A percentile compares a stretch with the other conserved stretches of the same genome.
Conservation (phyloP, 2,113 vertebrate species). For the Nothobranchius kuhntae region DNA sequence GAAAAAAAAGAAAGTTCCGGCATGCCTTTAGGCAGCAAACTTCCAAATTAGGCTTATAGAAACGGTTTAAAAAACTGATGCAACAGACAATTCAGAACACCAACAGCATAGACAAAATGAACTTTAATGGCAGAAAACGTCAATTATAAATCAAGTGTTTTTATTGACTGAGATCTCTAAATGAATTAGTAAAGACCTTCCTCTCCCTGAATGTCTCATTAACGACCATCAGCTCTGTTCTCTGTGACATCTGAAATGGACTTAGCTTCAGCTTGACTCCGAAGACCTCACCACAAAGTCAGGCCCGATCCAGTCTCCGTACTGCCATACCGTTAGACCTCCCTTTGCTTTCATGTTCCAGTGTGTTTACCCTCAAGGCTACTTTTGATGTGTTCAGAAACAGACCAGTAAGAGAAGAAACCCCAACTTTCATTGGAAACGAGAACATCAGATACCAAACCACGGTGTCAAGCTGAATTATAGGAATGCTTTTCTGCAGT, state of each 20-base stretch:
- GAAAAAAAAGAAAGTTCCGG: too few relatives aligned
- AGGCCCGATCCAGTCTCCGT: slow-evolving; percentile 1
- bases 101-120: neutral
- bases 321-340: slow-evolving; percentile 1
- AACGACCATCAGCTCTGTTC: slow-evolving; percentile 21
- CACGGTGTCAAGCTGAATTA: neutral
- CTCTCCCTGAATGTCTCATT: slow-evolving; percentile 36
- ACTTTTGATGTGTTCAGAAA: slow-evolving; percentile 18
- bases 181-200: slow-evolving; percentile 11
- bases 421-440: neutral
- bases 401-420: slow-evolving; percentile 6
- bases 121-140: neutral
- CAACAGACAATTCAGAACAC: too few relatives aligned
- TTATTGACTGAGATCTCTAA: neutral
- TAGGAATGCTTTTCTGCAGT: neutral
- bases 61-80: neutral
- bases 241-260: slow-evolving; percentile 4
- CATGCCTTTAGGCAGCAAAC: too few relatives aligned
- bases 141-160: neutral
- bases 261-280: slow-evolving; percentile 14
- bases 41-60: neutral
- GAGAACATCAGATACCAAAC: neutral
- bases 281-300: slow-evolving; percentile 9
- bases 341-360: slow-evolving; percentile 3
- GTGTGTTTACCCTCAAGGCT: slow-evolving; percentile 6